Conservation (phyloP, 1,140 invertebrate genomes). For the Drosophila rhopaloa region DNA sequence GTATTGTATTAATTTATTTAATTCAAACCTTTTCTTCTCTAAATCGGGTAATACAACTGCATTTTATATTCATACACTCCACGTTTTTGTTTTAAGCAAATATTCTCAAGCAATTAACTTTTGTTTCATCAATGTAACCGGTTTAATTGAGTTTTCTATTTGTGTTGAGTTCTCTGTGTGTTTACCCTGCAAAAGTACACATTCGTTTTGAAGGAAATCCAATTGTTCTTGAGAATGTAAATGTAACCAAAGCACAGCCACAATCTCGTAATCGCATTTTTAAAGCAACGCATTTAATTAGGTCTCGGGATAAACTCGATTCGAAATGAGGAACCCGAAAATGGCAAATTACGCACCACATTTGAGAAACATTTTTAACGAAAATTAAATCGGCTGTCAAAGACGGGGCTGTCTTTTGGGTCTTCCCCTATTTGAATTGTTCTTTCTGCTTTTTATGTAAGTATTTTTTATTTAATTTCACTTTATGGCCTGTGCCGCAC, state of each 20-base stretch:
- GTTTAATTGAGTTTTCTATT: slow-evolving; percentile 28
- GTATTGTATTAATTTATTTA: too few relatives aligned
- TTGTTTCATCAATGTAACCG: slow-evolving; percentile 15
- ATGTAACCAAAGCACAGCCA: slow-evolving; percentile 16
- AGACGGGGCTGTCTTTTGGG: slow-evolving; percentile 35
- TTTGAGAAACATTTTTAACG: slow-evolving; percentile 59
- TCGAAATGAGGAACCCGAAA: slow-evolving; percentile 40
- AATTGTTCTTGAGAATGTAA: slow-evolving; percentile 14
- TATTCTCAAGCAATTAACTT: slow-evolving; percentile 22
- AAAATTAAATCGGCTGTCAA: slow-evolving; percentile 70
- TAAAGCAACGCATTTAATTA: slow-evolving; percentile 70
- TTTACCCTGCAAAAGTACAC: slow-evolving; percentile 9
- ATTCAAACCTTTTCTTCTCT: too few relatives aligned
- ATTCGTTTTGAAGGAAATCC: neutral
- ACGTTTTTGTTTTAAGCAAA: neutral
- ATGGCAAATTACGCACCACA: slow-evolving; percentile 68
- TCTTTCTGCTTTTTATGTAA: slow-evolving; percentile 9
- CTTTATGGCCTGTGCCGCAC: slow-evolving; percentile 76
- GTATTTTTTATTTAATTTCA: slow-evolving; percentile 75
- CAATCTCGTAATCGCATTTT: slow-evolving; percentile 53
- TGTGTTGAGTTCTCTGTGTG: slow-evolving; percentile 21
- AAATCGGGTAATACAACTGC: too few relatives aligned
- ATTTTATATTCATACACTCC: slow-evolving; percentile 6
- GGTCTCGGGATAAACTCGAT: slow-evolving; percentile 51
- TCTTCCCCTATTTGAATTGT: slow-evolving; percentile 1